A percentile compares a stretch with the other conserved stretches of the same genome.
Evolutionary conservation across 1,140 invertebrate genomes (phyloP).

Genomic region (Lepeophtheirus salmonis): DNA sequence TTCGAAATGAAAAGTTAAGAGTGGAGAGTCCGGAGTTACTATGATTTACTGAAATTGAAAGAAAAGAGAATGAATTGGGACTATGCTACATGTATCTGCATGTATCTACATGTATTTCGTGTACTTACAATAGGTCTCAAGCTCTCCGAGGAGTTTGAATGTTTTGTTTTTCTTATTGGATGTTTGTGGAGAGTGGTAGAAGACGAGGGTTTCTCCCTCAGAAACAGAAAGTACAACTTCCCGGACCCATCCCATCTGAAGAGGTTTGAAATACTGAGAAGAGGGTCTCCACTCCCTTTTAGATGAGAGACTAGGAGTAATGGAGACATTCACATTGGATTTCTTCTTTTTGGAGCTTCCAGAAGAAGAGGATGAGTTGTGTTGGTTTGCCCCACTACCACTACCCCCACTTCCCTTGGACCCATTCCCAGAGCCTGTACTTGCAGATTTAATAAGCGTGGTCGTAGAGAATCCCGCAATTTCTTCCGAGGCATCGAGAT

Average conservation of each 20-base stretch:
- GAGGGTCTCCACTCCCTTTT: neutral
- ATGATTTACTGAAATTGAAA: neutral
- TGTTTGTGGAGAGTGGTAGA: neutral
- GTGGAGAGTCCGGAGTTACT: neutral
- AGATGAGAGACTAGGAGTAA: neutral
- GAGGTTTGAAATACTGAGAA: conserved; percentile 1
- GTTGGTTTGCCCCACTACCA: too few species aligned
- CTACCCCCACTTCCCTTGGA: too few species aligned
- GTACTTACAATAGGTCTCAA: neutral
- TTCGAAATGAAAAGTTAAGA: neutral
- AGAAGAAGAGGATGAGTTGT: too few species aligned
- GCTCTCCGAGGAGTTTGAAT: neutral
- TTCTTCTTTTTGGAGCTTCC: too few species aligned
- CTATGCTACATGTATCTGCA: too few species aligned
- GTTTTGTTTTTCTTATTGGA: neutral
- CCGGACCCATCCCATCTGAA: conserved; percentile 1
- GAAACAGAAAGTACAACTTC: conserved; percentile 1
- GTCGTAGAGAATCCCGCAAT: neutral
- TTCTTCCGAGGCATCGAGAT: neutral
- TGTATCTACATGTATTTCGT: neutral
- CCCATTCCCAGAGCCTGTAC: too few species aligned
- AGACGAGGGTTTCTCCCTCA: neutral
- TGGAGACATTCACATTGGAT: neutral
- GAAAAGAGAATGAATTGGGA: neutral
- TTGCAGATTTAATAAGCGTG: neutral